Percentiles rank a stretch among this genome's conserved stretches.
Conservation (phyloP, 2,888 invertebrate genomes). For the Arctia plantaginis region DNA sequence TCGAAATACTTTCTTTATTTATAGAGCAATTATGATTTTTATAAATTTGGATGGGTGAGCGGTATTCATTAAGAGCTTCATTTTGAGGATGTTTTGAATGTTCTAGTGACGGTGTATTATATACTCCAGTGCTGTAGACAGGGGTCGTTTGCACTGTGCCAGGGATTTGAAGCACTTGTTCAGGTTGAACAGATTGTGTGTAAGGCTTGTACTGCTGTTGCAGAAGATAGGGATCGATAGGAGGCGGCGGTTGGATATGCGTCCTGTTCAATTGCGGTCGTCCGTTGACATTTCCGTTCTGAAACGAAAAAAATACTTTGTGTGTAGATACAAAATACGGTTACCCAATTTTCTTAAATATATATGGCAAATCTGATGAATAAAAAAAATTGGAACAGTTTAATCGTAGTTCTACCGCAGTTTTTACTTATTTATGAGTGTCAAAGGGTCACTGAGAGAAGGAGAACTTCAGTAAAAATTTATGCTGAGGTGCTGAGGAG, state of each 20-base stretch:
- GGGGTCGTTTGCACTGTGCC: conserved; percentile 51
- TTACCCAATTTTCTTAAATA: too few relatives aligned
- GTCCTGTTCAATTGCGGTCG: conserved; percentile 27
- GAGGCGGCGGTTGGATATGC: conserved; percentile 32
- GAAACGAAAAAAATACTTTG: conserved; percentile 18
- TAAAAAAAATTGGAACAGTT: too few relatives aligned
- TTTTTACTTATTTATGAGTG: not conserved
- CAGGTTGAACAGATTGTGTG: conserved; percentile 26
- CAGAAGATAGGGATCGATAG: conserved; percentile 68
- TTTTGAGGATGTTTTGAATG: conserved; percentile 59
- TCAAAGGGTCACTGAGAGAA: not conserved
- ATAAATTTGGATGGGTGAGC: conserved; percentile 71
- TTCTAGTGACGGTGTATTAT: conserved; percentile 43
- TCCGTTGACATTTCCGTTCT: conserved; percentile 30
- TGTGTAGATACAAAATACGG: too few relatives aligned
- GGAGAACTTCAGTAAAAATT: not conserved
- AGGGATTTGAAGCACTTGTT: conserved; percentile 44
- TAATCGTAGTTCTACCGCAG: not conserved
- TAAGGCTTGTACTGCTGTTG: conserved; percentile 66
- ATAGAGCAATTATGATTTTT: conserved; percentile 76
- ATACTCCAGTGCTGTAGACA: conserved; percentile 37
- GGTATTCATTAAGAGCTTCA: conserved; percentile 62
- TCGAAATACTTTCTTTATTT: conserved; percentile 49
- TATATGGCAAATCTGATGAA: too few relatives aligned
- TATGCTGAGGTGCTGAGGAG: too few relatives aligned